A percentile compares a stretch with the other conserved stretches of the same genome.
Conservation (phyloP, 1,140 invertebrate species). For the Ectropis grisescens region DNA sequence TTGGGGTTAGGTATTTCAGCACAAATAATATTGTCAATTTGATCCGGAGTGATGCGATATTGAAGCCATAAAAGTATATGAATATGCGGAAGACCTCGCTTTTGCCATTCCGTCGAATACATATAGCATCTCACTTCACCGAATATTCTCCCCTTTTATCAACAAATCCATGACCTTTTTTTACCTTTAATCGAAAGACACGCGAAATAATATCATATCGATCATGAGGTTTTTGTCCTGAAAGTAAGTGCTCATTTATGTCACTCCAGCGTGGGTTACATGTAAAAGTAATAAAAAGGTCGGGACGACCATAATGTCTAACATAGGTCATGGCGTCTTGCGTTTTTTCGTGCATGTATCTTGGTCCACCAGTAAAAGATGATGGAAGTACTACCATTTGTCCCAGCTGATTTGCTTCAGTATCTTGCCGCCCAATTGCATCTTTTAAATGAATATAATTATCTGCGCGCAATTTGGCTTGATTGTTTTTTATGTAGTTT, state of each 20-base stretch:
- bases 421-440: conserved; percentile 5
- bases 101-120: conserved; percentile 63
- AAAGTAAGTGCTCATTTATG: conserved; percentile 7
- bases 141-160: conserved; percentile 28
- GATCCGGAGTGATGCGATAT: conserved; percentile 11
- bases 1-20: conserved; percentile 45
- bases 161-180: conserved; percentile 31
- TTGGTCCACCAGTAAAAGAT: conserved; percentile 1
- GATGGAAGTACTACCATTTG: conserved; percentile 5
- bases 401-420: conserved; percentile 1
- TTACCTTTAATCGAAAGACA: conserved; percentile 62
- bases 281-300: conserved; percentile 8
- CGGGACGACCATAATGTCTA: conserved; percentile 1
- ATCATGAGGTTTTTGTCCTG: conserved; percentile 17
- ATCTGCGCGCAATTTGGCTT: not conserved
- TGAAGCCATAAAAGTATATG: conserved; percentile 27
- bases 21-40: conserved; percentile 13
- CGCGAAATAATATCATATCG: conserved; percentile 55
- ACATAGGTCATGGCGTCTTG: conserved; percentile 5
- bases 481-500: conserved; percentile 2
- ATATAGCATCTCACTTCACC: conserved; percentile 29
- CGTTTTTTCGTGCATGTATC: conserved; percentile 2
- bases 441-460: conserved; percentile 7
- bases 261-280: conserved; percentile 9
- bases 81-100: conserved; percentile 48